Evolutionary conservation across 2,113 vertebrate species (phyloP).

Genomic region (Podilymbus podiceps): DNA sequence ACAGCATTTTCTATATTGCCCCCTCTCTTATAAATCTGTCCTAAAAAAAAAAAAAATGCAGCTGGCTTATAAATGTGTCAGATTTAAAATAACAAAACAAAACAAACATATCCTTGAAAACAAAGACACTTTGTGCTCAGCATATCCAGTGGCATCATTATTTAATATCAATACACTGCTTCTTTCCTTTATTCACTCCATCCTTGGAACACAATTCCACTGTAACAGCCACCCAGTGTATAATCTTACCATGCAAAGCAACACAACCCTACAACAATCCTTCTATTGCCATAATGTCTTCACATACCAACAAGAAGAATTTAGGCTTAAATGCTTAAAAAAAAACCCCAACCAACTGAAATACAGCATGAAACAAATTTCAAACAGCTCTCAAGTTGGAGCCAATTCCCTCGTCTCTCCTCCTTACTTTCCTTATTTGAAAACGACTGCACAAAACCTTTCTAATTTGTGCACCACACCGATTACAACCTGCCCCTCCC

Average conservation of each 20-base stretch:
- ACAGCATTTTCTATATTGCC: constrained; percentile 5
- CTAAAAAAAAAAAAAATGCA: not conserved
- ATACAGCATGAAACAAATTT: not conserved
- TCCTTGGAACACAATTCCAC: constrained; percentile 28
- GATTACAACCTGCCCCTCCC: not conserved
- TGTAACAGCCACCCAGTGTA: constrained; percentile 22
- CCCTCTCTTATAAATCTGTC: not conserved
- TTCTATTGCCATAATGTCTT: constrained; percentile 15
- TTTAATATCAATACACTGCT: constrained; percentile 39
- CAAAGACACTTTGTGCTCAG: constrained; percentile 29
- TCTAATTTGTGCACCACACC: not conserved
- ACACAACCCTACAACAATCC: constrained; percentile 11
- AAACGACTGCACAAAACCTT: not conserved
- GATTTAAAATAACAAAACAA: not conserved
- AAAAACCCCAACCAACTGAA: not conserved
- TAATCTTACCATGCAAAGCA: not conserved
- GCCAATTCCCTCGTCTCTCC: not conserved
- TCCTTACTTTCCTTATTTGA: not conserved
- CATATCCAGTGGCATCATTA: constrained; percentile 35
- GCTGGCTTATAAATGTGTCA: not conserved
- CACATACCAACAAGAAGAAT: not conserved
- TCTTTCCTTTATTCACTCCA: constrained; percentile 37
- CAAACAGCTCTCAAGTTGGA: not conserved
- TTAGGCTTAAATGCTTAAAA: not conserved
- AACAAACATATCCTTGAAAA: not conserved